These are phyloP conservation scores for Cottus gobio DNA, from an alignment of 2,113 vertebrate genomes.

Conservation along the genomic window DNA sequence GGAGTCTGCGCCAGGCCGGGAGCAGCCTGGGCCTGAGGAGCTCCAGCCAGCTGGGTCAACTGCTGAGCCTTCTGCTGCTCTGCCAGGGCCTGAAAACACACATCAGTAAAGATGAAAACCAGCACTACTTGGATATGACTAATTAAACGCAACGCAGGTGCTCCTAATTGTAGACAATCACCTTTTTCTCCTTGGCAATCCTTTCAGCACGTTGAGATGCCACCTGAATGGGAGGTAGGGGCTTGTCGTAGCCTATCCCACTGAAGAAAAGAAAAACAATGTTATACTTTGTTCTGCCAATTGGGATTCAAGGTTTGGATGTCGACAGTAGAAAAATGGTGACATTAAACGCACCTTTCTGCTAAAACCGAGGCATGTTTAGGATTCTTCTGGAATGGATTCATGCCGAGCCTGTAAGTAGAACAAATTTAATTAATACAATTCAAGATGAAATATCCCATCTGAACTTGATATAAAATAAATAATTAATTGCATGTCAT, in stretches of 20 bases:
- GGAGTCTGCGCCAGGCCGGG: conserved; percentile 80
- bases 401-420: conserved; percentile 90
- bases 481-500: not conserved
- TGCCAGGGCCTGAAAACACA: conserved; percentile 85
- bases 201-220: conserved; percentile 92
- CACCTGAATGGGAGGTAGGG: conserved; percentile 92
- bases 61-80: conserved; percentile 92
- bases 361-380: conserved; percentile 92
- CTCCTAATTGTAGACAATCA: conserved; percentile 26
- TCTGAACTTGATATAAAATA: not conserved
- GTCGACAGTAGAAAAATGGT: not conserved
- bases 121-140: not conserved
- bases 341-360: conserved; percentile 85
- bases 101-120: not conserved
- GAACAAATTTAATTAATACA: not conserved
- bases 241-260: conserved; percentile 94
- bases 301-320: not conserved
- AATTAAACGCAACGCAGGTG: not conserved
- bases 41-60: conserved; percentile 83
- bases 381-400: conserved; percentile 96
- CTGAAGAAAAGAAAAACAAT: conserved; percentile 67
- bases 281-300: not conserved
- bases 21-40: conserved; percentile 77
- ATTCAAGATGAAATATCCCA: not conserved
- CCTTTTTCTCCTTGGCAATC: conserved; percentile 94